Conservation (phyloP, 2,797 vertebrate species). For the Sebastes taczanowskii region DNA sequence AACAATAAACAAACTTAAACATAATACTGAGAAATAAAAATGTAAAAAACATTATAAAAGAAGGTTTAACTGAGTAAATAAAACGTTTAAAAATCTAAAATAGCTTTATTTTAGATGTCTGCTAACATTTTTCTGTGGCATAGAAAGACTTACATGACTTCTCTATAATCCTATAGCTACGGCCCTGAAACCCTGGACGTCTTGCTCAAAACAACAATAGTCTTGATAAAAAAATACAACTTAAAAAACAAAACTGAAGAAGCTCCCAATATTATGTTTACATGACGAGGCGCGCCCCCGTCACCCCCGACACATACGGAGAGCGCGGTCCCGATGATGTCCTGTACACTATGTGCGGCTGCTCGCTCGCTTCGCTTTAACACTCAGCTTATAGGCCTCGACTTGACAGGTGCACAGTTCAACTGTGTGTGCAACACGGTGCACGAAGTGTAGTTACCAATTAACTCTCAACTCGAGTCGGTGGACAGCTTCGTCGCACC, state of each 20-base stretch:
- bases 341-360: slow-evolving; percentile 68
- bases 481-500: neutral
- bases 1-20: no score
- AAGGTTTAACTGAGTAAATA: no score
- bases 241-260: neutral
- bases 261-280: slow-evolving; percentile 50
- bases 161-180: neutral
- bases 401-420: slow-evolving; percentile 82
- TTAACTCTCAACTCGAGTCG: neutral
- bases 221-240: neutral
- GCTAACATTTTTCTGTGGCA: no score
- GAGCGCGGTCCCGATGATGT: slow-evolving; percentile 63
- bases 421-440: slow-evolving; percentile 73
- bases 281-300: slow-evolving; percentile 61
- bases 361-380: slow-evolving; percentile 31
- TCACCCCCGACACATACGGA: slow-evolving; percentile 38
- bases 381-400: slow-evolving; percentile 72
- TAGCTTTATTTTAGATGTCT: no score
- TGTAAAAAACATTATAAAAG: no score
- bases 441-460: slow-evolving; percentile 19
- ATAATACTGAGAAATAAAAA: no score
- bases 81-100: no score
- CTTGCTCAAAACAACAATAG: neutral
- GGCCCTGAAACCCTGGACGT: neutral
- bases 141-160: no score